phyloP scores from a whole-genome alignment of 2,888 invertebrate species.

The Phytoseiulus persimilis region DNA sequence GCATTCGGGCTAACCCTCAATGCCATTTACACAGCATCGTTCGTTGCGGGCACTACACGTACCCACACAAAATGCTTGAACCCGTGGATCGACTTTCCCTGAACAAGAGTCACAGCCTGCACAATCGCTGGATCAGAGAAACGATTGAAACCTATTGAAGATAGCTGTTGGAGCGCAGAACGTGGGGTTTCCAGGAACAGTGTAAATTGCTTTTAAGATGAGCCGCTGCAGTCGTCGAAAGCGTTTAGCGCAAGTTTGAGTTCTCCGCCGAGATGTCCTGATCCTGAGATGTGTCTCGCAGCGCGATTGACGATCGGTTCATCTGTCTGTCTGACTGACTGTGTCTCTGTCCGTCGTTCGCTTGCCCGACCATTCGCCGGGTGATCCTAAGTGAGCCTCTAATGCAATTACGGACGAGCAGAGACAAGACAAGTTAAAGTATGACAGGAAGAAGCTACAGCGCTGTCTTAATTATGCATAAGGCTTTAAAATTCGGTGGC shows the following conservation, averaged over 20 bases:
- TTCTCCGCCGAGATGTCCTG: neutral
- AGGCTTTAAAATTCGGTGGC: neutral
- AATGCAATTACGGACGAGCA: neutral
- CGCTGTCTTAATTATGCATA: neutral
- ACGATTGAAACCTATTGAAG: no score
- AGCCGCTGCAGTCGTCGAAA: neutral
- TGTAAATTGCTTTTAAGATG: neutral
- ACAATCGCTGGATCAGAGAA: no score
- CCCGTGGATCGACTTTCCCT: no score
- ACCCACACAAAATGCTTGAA: no score
- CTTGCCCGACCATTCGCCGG: no score
- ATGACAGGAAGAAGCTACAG: conserved; percentile 5
- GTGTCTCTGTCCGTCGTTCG: no score
- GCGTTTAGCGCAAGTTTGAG: neutral
- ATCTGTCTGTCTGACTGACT: no score
- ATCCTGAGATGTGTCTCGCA: neutral
- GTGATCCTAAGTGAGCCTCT: conserved; percentile 5
- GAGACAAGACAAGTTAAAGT: conserved; percentile 5
- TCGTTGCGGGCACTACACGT: neutral
- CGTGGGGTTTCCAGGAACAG: neutral
- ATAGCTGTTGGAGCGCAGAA: no score
- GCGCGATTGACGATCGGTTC: neutral
- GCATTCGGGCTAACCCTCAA: neutral
- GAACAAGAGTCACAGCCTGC: no score
- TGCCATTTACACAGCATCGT: neutral